phyloP scores from a whole-genome alignment of 2,797 vertebrate genomes.

The Chromobotia macracanthus region DNA sequence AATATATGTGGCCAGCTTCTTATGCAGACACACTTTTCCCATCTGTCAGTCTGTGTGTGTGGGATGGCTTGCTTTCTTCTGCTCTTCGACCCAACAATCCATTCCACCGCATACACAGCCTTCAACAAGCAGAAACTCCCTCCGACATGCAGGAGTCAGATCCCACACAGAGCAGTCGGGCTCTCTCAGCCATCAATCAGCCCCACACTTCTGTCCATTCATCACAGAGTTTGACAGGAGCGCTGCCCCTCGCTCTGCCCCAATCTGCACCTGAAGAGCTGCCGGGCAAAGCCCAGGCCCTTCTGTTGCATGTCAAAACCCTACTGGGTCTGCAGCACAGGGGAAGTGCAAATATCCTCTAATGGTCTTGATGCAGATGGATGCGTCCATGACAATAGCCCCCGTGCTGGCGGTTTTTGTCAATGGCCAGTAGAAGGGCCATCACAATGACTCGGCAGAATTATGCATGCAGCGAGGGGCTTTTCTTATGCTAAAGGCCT shows the following conservation, averaged over 20 bases:
- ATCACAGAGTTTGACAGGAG: constrained; percentile 76
- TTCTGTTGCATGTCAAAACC: constrained; percentile 82
- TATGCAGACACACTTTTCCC: constrained; percentile 55
- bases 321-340: constrained; percentile 71
- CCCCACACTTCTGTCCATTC: constrained; percentile 66
- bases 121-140: constrained; percentile 74
- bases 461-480: constrained; percentile 81
- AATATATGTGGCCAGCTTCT: constrained; percentile 14
- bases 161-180: constrained; percentile 55
- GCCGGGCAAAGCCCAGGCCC: constrained; percentile 71
- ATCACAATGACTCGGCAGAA: constrained; percentile 78
- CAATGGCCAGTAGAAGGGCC: constrained; percentile 70
- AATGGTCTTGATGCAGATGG: constrained; percentile 84
- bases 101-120: constrained; percentile 63
- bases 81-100: constrained; percentile 64
- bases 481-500: constrained; percentile 83
- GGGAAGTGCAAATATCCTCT: constrained; percentile 87
- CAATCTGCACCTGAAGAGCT: constrained; percentile 80
- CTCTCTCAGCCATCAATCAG: constrained; percentile 71
- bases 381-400: constrained; percentile 82
- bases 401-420: constrained; percentile 78
- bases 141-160: constrained; percentile 66
- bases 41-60: constrained; percentile 56
- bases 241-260: constrained; percentile 69
- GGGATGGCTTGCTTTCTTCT: constrained; percentile 41